Evolutionary conservation across 1,140 invertebrate species (phyloP), one percentile per base, ranked within the genome.

Genomic region (Zaprionus gabonicus): DNA sequence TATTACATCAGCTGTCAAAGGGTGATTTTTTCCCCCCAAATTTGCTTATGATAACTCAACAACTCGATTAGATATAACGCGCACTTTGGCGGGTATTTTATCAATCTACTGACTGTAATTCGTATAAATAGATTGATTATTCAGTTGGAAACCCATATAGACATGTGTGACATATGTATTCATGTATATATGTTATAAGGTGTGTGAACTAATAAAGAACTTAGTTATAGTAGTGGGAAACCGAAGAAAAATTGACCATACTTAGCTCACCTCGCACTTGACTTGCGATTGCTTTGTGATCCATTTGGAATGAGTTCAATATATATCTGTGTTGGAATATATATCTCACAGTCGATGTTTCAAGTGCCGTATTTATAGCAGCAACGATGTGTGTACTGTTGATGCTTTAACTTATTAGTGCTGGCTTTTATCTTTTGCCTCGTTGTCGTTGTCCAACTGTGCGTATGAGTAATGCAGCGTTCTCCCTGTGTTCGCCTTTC

Each of bases 201-300:
- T 53, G 25, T 53, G 25, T 28, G 15, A 7, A 41, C n/a, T 46
- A 46, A 46, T 17, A 17, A 7, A 17, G 28, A 51, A 51, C 20
- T 51, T 51, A 51, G 46, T 56, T 27, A 56, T 56, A 36, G 15
- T 38, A 31, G 9, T 36, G 9, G 44, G 28, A 49, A 51, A 57
- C 9, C 36, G 44, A 66, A 73, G 49, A 63, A 73, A 58, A 68
- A 44, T 44, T 73, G 68, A 80, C 78, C 84, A 79, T 87, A 87
- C 84, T 87, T 87, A 87, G 81, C 91, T 92, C 86, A 92, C 91
- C 91, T 92, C 91, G 91, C 91, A 91, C 91, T 92, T 92, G 76
- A 91, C 91, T 92, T 82, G 91, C 86, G 84, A 92, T 91, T 80
- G 78, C 86, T 78, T 91, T 91, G 80, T 92, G 90, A 92, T 92